These are phyloP conservation scores for Tragelaphus imberbis DNA, from an alignment of 2,113 vertebrate genomes.

Conservation along the genomic window DNA sequence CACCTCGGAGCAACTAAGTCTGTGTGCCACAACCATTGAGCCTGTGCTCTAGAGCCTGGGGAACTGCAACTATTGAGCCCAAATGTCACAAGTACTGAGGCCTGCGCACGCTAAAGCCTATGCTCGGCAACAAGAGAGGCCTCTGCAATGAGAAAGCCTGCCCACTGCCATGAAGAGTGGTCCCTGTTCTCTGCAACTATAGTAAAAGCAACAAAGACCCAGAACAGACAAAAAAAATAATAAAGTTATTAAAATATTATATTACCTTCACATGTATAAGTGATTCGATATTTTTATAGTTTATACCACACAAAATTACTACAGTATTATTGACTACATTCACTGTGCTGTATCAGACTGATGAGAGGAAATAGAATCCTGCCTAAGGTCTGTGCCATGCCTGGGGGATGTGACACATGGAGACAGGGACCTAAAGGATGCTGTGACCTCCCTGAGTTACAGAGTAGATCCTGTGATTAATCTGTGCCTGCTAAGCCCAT, in stretches of 20 bases:
- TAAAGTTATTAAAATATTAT: neutral
- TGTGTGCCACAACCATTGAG: neutral
- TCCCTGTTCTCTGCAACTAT: neutral
- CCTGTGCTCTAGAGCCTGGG: neutral
- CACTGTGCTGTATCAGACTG: neutral
- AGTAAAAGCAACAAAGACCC: neutral
- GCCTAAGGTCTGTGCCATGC: too few species aligned
- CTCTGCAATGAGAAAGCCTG: neutral
- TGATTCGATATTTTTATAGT: neutral
- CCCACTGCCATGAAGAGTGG: neutral
- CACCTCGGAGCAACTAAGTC: neutral
- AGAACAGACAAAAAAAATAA: neutral
- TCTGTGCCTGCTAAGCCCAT: neutral
- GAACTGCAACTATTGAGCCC: neutral
- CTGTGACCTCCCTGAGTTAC: neutral
- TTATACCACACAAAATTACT: neutral
- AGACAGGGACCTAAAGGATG: neutral
- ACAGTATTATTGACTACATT: neutral
- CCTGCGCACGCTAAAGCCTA: neutral
- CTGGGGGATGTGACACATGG: neutral
- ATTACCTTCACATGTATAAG: neutral
- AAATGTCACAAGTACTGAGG: neutral
- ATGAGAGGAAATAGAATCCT: neutral
- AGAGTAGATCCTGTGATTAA: neutral
- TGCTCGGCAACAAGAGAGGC: neutral